Base-by-base conservation (phyloP, 1,140 invertebrate genomes). In the Meteorus sp. region DNA sequence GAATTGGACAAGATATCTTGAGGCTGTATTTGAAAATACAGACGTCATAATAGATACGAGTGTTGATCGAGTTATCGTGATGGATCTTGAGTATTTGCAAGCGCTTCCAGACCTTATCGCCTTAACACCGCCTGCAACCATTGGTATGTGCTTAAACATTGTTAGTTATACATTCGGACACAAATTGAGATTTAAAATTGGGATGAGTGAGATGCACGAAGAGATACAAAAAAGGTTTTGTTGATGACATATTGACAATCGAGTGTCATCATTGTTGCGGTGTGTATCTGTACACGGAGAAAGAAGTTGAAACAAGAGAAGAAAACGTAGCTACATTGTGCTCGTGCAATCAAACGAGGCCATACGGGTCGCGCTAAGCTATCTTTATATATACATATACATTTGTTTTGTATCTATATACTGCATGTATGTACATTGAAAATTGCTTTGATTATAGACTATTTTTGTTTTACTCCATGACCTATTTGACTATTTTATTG, bases 1-100 rank as follows among this genome's bases (percentile, higher is more conserved):
- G 72, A 84, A 90, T 62, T 91, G 88, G 88, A 81, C 82, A 1
- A 76, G 67, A 3, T 90, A 89, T 66, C 66, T 90, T 44, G 75
- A 84, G 20, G 70, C 80, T 15, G 82, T 86, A 33, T 85, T 87
- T 71, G 64, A 81, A 1, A 77, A 84, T 41, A 87, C 85, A 9
- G 83, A 80, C 60, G 82, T 87, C 8, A 78, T 75, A 3, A 70
- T 88, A 51, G 70, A 82, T 39, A 65, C 77, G 0, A 51, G 64
- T 0, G 56, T 43, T 0, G 86, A 88, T 69, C 74, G 79, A 19
- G 77, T 84, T 41, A 84, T 87, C 25, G 78, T 88, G 6, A 82
- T 87, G 77, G 85, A 87, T 73, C 69, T 86, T 54, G 75, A 78
- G 0, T 87, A 87, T 67, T 71, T 88, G 43, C 83, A 86, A 64